Evolutionary conservation across 2,888 invertebrate species (phyloP), one percentile per base, ranked within the genome.

Genomic region (Ferrisia virgata): DNA sequence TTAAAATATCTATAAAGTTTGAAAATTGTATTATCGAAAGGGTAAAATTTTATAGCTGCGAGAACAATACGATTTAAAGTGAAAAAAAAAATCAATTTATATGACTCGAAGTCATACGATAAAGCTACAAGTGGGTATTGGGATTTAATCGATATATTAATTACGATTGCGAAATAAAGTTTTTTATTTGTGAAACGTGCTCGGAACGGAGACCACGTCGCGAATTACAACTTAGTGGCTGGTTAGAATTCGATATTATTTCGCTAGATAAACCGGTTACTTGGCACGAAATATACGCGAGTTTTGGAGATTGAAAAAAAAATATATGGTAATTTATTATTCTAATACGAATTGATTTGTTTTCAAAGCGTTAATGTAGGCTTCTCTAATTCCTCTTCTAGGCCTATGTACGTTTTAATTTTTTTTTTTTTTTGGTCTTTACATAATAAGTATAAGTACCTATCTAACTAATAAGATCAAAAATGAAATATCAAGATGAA

Each of bases 181-280:
- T 72, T n/a, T 72, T 72, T 72, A 72, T 72, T 72, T 33, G 72
- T 18, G 33, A 72, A 72, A 72, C 72, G 72, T 72, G 72, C 72
- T 72, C 72, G 33, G 33, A n/a, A 33, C 6, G 13, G 25, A 72
- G 31, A n/a, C 8, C 28, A 25, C 28, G 72, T 25, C 28, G 33
- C 33, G 72, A 64, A 28, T 64, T 64, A 28, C 28, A n/a, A n/a
- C n/a, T n/a, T n/a, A n/a, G n/a, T 18, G 47, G 47, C 18, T 18
- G 47, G 18, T 47, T 47, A 47, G 47, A 47, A 47, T 47, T 47
- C 47, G 47, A 47, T 47, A 47, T 47, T n/a, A 47, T 18, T 47
- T 47, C 47, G 47, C n/a, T 47, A 47, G 18, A 3, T 72, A 33
- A 72, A 72, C 72, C 72, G 33, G 72, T 72, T 72, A 33, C 72